Conservation (phyloP, 2,888 invertebrate species). For the Tyria jacobaeae region DNA sequence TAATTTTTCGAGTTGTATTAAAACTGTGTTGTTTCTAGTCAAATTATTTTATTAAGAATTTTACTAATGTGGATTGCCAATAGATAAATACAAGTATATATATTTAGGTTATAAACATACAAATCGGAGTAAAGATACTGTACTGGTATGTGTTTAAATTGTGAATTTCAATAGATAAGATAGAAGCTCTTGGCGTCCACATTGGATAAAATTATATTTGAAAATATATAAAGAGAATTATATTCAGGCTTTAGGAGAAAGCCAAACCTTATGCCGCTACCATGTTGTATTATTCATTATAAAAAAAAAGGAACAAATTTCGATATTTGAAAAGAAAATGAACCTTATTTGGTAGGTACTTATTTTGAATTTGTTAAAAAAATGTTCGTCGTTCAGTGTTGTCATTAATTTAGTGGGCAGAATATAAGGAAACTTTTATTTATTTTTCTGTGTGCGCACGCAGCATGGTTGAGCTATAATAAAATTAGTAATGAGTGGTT, state of each 20-base stretch:
- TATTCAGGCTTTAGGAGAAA: conserved; percentile 82
- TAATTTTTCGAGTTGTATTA: conserved; percentile 70
- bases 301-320: not conserved
- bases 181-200: conserved; percentile 59
- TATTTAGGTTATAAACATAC: conserved; percentile 41
- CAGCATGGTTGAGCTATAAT: not conserved
- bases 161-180: conserved; percentile 46
- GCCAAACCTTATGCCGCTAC: conserved; percentile 72
- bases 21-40: conserved; percentile 82
- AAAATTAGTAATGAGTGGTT: conserved; percentile 53
- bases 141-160: conserved; percentile 34
- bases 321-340: not conserved
- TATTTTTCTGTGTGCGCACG: not conserved
- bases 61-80: conserved; percentile 71
- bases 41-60: conserved; percentile 77
- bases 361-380: not conserved
- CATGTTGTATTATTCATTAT: conserved; percentile 57
- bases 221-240: conserved; percentile 79
- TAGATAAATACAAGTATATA: conserved; percentile 45
- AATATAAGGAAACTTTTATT: not conserved
- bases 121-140: conserved; percentile 32
- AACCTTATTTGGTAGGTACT: not conserved
- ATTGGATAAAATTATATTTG: conserved; percentile 71
- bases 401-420: not conserved
- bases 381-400: not conserved